These are phyloP conservation scores for Scaptomyza graminum DNA, from an alignment of 1,140 invertebrate species.

Conservation along the genomic window DNA sequence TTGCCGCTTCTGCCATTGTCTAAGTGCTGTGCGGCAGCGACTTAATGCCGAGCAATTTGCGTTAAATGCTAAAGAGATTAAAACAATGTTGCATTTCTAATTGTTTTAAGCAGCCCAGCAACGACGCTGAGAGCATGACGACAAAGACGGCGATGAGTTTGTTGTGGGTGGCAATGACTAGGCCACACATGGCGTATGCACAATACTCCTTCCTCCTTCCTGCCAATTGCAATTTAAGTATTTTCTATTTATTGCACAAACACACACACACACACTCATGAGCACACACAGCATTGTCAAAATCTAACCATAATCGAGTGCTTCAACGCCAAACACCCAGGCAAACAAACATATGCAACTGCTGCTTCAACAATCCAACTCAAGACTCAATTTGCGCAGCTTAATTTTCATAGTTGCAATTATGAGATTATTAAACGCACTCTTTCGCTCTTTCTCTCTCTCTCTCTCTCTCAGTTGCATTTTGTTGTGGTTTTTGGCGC, in stretches of 20 bases:
- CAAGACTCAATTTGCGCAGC: slow-evolving; percentile 51
- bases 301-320: background rate
- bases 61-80: slow-evolving; percentile 82
- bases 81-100: slow-evolving; percentile 83
- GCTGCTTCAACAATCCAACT: slow-evolving; percentile 22
- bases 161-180: slow-evolving; percentile 11
- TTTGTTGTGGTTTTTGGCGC: slow-evolving; percentile 9
- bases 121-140: slow-evolving; percentile 17
- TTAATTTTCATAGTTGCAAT: slow-evolving; percentile 61
- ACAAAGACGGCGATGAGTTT: slow-evolving; percentile 11
- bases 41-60: slow-evolving; percentile 80
- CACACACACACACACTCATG: background rate
- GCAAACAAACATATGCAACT: slow-evolving; percentile 27
- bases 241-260: slow-evolving; percentile 71
- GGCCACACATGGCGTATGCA: slow-evolving; percentile 17
- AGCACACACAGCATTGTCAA: no score
- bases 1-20: slow-evolving; percentile 32
- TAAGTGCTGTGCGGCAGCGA: slow-evolving; percentile 60
- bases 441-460: background rate
- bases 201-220: background rate
- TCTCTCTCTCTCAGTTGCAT: background rate
- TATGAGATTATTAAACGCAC: slow-evolving; percentile 65
- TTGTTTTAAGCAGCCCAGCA: slow-evolving; percentile 75
- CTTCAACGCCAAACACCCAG: background rate
- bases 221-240: slow-evolving; percentile 70